phyloP scores from a whole-genome alignment of 2,888 invertebrate genomes.

The Eudasyphora cyanicolor region DNA sequence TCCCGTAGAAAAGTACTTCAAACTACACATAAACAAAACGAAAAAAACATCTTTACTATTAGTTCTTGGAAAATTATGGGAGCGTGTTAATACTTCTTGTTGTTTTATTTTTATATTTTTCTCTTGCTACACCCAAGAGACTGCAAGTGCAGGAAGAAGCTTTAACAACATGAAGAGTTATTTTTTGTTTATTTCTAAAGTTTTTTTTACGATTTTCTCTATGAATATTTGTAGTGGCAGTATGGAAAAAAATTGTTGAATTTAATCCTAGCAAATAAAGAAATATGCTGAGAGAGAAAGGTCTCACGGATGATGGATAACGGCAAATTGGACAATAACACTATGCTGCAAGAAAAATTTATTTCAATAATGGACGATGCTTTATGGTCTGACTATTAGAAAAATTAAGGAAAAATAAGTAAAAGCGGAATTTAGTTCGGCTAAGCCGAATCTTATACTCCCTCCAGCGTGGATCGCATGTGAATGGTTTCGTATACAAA shows the following conservation, averaged over 20 bases:
- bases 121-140: conserved; percentile 12
- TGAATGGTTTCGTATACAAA: too few relatives aligned
- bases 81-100: conserved; percentile 19
- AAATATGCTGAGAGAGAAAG: neutral
- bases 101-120: neutral
- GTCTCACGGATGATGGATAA: neutral
- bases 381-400: too few relatives aligned
- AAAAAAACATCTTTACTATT: neutral
- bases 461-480: too few relatives aligned
- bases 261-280: neutral
- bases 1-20: neutral
- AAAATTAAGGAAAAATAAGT: too few relatives aligned
- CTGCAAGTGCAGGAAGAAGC: neutral
- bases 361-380: too few relatives aligned
- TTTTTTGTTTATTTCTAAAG: neutral
- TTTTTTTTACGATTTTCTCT: neutral
- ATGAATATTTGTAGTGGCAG: neutral
- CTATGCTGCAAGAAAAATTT: too few relatives aligned
- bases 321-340: too few relatives aligned
- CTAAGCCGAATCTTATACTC: too few relatives aligned
- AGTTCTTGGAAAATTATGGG: conserved; percentile 25
- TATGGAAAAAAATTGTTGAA: neutral
- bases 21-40: conserved; percentile 2
- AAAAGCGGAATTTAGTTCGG: too few relatives aligned
- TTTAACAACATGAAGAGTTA: neutral